Conservation (phyloP, 2,797 vertebrate genomes). For the Hippocampus kuda region DNA sequence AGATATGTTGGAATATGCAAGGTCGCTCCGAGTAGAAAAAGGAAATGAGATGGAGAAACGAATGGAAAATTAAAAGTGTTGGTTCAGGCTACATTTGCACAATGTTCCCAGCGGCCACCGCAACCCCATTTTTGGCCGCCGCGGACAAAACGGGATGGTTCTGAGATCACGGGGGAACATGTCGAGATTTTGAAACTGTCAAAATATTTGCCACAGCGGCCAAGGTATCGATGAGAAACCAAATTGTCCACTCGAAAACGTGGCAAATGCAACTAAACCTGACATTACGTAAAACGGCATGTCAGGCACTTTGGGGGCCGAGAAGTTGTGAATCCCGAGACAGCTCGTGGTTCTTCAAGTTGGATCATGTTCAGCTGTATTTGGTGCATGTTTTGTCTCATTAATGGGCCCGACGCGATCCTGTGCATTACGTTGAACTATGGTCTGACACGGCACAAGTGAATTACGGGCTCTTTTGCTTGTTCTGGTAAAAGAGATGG, state of each 20-base stretch:
- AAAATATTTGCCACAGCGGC: neutral
- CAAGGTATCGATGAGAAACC: neutral
- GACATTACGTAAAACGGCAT: too few relatives aligned
- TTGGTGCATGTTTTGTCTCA: neutral
- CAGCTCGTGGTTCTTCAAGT: neutral
- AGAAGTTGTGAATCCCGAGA: too few relatives aligned
- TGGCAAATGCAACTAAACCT: neutral
- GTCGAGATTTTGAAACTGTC: neutral
- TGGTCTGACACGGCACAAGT: too few relatives aligned
- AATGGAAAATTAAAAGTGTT: neutral
- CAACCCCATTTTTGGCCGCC: neutral
- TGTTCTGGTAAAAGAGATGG: too few relatives aligned
- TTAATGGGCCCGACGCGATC: too few relatives aligned
- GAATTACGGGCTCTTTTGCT: too few relatives aligned
- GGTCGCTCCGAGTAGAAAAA: neutral
- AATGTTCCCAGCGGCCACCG: neutral
- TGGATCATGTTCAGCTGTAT: neutral
- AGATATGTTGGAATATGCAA: neutral
- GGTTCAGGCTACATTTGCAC: neutral
- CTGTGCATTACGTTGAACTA: too few relatives aligned
- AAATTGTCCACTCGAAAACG: neutral
- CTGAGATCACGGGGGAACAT: neutral
- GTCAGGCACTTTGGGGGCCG: neutral
- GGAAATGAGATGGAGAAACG: slow-evolving; percentile 1
- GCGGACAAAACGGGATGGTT: neutral